These are phyloP conservation scores for Phyllotis vaccarum DNA, from an alignment of 2,797 vertebrate species.

Conservation along the genomic window DNA sequence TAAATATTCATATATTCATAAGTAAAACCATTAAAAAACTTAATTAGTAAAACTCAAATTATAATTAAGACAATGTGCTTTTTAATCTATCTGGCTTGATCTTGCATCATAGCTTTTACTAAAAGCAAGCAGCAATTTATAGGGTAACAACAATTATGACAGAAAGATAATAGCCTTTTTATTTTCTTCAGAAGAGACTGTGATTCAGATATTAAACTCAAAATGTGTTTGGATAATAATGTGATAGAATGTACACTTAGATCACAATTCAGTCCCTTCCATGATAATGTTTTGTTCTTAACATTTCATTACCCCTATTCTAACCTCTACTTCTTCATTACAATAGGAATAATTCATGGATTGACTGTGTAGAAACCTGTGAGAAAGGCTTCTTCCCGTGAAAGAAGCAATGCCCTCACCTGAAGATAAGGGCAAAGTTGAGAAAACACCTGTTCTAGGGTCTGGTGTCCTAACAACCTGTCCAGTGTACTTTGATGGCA, in stretches of 20 bases:
- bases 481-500: fast-evolving
- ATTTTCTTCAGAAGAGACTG: not conserved
- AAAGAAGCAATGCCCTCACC: not conserved
- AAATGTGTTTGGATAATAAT: not conserved
- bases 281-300: no score
- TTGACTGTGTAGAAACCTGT: not conserved
- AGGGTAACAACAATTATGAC: not conserved
- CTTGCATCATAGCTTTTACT: not conserved
- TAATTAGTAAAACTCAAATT: conserved; percentile 14
- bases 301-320: not conserved
- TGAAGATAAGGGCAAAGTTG: not conserved
- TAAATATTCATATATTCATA: not conserved
- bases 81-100: not conserved
- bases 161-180: not conserved
- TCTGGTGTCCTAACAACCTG: not conserved
- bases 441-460: not conserved
- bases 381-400: not conserved
- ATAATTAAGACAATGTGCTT: not conserved
- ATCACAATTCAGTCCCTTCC: not conserved
- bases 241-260: not conserved
- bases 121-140: not conserved
- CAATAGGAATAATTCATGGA: not conserved
- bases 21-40: not conserved
- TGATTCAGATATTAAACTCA: not conserved
- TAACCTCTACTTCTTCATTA: not conserved